Conservation (phyloP, 1,140 invertebrate genomes). For the Microplitis mediator region DNA sequence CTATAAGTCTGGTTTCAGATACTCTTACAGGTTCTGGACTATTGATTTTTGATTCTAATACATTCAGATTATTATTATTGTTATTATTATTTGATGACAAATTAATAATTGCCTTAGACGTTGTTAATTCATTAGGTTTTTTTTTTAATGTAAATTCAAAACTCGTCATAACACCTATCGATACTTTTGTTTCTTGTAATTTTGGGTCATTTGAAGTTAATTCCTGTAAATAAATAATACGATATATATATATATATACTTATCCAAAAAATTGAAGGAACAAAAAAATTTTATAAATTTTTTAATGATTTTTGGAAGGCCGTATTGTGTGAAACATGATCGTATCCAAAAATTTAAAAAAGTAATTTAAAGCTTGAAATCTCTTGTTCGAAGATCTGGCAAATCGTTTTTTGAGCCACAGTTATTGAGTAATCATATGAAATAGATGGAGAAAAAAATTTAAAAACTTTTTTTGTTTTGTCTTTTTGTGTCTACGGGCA, state of each 20-base stretch:
- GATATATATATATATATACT: neutral
- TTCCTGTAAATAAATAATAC: neutral
- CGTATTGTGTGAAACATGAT: too few relatives aligned
- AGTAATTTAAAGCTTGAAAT: too few relatives aligned
- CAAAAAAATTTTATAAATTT: neutral
- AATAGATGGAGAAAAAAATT: too few relatives aligned
- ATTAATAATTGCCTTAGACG: neutral
- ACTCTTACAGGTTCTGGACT: too few relatives aligned
- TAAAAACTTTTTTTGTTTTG: too few relatives aligned
- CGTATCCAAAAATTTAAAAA: too few relatives aligned
- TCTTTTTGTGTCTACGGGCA: too few relatives aligned
- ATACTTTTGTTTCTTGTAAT: conserved; percentile 65
- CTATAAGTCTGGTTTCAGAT: too few relatives aligned
- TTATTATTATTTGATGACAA: neutral
- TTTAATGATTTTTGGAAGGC: too few relatives aligned
- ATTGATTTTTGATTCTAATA: conserved; percentile 10
- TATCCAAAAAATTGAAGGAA: neutral
- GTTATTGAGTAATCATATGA: too few relatives aligned
- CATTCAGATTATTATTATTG: conserved; percentile 35
- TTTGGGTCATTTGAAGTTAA: neutral
- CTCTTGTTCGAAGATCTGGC: too few relatives aligned
- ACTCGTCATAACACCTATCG: conserved; percentile 74
- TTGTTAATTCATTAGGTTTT: conserved; percentile 49
- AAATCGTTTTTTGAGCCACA: too few relatives aligned
- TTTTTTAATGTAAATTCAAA: conserved; percentile 70